These are phyloP conservation scores for Mandrillus leucophaeus DNA, from an alignment of 2,113 vertebrate genomes.

Conservation along the genomic window DNA sequence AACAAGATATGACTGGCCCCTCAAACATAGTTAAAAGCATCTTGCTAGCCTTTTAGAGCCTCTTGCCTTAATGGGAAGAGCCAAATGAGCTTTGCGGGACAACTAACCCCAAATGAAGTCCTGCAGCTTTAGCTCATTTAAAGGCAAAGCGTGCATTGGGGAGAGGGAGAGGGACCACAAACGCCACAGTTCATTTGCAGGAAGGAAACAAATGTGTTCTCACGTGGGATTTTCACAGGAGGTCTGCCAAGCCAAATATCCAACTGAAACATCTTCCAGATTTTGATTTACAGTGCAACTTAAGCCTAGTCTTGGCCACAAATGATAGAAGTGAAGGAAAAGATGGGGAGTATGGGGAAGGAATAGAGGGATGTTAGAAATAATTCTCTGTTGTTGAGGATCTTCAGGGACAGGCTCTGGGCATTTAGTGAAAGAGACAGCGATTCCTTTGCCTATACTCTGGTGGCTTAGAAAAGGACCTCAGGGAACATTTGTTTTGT, in stretches of 20 bases:
- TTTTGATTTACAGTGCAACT: slow-evolving; percentile 1
- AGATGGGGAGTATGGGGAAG: background rate
- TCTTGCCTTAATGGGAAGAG: slow-evolving; percentile 76
- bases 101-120: slow-evolving; percentile 18
- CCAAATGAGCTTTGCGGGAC: slow-evolving; percentile 56
- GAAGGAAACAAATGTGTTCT: slow-evolving; percentile 6
- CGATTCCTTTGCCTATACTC: background rate
- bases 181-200: background rate
- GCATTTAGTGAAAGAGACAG: background rate
- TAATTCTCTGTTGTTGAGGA: background rate
- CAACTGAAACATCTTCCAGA: slow-evolving; percentile 3
- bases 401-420: background rate
- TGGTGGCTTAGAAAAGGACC: slow-evolving; percentile 51
- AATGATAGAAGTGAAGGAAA: background rate
- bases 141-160: slow-evolving; percentile 40
- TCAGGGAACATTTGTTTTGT: slow-evolving; percentile 40
- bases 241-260: slow-evolving; percentile 10
- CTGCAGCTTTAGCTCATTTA: slow-evolving; percentile 44
- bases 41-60: slow-evolving; percentile 74
- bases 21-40: slow-evolving; percentile 84
- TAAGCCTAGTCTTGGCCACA: background rate
- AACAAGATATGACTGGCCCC: slow-evolving; percentile 80
- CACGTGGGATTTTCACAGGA: background rate
- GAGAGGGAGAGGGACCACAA: background rate
- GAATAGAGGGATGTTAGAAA: background rate